Evolutionary conservation across 2,888 invertebrate genomes (phyloP).

Genomic region (Pristionchus entomophagus): DNA sequence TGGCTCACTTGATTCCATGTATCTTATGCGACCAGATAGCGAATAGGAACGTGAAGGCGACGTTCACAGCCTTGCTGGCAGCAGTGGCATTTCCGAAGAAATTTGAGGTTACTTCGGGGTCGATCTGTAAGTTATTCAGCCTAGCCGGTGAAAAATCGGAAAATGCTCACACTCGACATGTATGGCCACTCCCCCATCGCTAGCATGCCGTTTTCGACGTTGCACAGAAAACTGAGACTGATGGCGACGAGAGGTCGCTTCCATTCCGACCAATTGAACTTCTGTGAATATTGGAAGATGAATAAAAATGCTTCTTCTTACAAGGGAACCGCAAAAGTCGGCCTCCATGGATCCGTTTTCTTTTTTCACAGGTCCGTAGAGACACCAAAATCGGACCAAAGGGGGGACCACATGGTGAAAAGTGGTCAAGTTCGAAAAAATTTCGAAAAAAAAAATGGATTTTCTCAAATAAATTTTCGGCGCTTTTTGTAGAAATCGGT

Average conservation of each 20-base stretch:
- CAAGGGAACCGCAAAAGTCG: too few species aligned
- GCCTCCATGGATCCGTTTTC: too few species aligned
- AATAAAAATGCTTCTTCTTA: too few species aligned
- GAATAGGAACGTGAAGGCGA: constrained; percentile 59
- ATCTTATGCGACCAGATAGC: constrained; percentile 60
- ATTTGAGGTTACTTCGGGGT: constrained; percentile 56
- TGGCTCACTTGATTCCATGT: neutral
- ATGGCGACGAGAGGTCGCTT: neutral
- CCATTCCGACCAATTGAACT: constrained; percentile 6
- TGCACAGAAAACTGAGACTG: neutral
- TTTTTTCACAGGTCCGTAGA: too few species aligned
- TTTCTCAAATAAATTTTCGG: too few species aligned
- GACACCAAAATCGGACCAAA: too few species aligned
- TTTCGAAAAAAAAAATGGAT: too few species aligned
- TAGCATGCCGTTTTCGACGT: constrained; percentile 1
- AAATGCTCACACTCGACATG: constrained; percentile 3
- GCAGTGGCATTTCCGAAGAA: constrained; percentile 62
- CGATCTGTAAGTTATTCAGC: constrained; percentile 54
- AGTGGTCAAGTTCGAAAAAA: too few species aligned
- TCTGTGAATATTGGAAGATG: too few species aligned
- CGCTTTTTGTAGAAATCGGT: too few species aligned
- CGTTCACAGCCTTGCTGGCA: constrained; percentile 58
- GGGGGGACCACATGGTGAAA: too few species aligned
- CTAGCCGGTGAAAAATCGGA: neutral
- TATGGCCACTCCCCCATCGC: constrained; percentile 5